phyloP scores from a whole-genome alignment of 2,113 vertebrate species.

The Campylomormyrus numenius region DNA sequence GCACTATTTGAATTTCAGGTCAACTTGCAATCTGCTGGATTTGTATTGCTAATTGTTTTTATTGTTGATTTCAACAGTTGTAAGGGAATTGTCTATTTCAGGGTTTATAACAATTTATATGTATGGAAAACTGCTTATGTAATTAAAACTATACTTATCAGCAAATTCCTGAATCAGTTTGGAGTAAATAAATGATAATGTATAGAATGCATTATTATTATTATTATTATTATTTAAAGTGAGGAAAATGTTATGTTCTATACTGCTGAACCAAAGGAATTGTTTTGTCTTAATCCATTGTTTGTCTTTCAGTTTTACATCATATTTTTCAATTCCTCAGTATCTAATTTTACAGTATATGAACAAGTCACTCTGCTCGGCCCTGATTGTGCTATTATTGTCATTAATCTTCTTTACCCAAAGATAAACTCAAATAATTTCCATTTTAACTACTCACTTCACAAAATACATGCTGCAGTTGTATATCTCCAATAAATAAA shows the following conservation, averaged over 20 bases:
- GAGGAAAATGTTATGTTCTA: neutral
- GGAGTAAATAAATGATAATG: constrained; percentile 82
- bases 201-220: constrained; percentile 29
- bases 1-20: constrained; percentile 53
- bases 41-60: constrained; percentile 62
- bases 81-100: constrained; percentile 49
- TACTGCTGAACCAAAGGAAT: neutral
- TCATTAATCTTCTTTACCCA: neutral
- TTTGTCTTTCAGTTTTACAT: neutral
- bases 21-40: constrained; percentile 73
- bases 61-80: constrained; percentile 34
- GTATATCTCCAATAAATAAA: neutral
- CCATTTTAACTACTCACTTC: neutral
- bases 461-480: neutral
- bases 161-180: constrained; percentile 70
- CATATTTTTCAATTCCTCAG: neutral
- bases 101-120: constrained; percentile 51
- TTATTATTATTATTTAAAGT: neutral
- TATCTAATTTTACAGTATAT: neutral
- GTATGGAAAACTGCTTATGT: constrained; percentile 65
- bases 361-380: neutral
- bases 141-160: constrained; percentile 78
- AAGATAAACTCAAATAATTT: neutral
- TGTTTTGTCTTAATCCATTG: neutral
- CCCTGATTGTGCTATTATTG: neutral